phyloP scores from a whole-genome alignment of 2,888 invertebrate genomes.

The Pycnomerus fuliginosus region DNA sequence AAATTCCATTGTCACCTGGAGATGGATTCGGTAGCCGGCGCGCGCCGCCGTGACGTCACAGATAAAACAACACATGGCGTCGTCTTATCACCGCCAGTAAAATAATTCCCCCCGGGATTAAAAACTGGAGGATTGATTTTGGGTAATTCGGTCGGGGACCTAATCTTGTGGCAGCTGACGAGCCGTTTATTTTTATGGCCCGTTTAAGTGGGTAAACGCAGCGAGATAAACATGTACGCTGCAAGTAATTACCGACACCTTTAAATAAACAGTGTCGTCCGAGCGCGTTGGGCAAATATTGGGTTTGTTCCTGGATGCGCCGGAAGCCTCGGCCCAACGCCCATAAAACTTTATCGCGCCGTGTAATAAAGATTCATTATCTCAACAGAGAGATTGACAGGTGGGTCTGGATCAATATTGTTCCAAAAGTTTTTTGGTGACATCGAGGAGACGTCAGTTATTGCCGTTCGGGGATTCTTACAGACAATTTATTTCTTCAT shows the following conservation, averaged over 20 bases:
- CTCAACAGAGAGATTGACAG: too few relatives aligned
- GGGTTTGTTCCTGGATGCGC: constrained; percentile 21
- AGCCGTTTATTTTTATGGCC: constrained; percentile 40
- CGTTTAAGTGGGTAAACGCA: constrained; percentile 40
- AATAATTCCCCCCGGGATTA: background rate
- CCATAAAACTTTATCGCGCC: too few relatives aligned
- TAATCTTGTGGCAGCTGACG: constrained; percentile 34
- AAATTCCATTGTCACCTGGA: constrained; percentile 19
- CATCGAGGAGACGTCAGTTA: too few relatives aligned
- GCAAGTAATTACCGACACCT: constrained; percentile 50
- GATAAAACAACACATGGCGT: constrained; percentile 12
- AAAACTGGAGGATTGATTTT: constrained; percentile 7
- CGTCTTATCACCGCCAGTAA: too few relatives aligned
- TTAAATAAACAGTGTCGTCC: constrained; percentile 46
- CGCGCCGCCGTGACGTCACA: constrained; percentile 8
- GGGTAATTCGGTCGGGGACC: constrained; percentile 21
- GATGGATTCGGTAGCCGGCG: constrained; percentile 15
- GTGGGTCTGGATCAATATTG: too few relatives aligned
- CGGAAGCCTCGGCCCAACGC: constrained; percentile 16
- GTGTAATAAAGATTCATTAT: too few relatives aligned
- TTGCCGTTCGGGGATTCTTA: constrained; percentile 20
- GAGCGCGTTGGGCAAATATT: constrained; percentile 38
- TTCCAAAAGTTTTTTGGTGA: too few relatives aligned
- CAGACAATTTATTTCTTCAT: constrained; percentile 21
- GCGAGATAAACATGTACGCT: constrained; percentile 46